Evolutionary conservation across 2,888 invertebrate genomes (phyloP).

Genomic region (Drosophila paramelanica): DNA sequence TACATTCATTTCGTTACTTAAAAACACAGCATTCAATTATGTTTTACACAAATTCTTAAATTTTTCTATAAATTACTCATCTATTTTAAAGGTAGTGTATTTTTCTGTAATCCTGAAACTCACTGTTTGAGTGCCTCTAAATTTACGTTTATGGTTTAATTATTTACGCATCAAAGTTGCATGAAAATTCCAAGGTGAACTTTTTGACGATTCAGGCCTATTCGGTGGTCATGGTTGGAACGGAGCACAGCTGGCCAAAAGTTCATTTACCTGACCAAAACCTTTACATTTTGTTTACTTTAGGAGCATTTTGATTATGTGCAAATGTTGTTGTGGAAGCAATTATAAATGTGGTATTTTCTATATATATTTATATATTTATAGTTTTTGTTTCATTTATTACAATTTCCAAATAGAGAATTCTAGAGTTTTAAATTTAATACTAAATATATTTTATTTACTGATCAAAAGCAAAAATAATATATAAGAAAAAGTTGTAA

Average conservation of each 20-base stretch:
- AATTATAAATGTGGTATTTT: not conserved
- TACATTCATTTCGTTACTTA: not conserved
- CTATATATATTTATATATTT: not conserved
- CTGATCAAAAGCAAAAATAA: no score
- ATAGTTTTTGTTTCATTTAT: not conserved
- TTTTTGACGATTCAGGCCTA: slow-evolving; percentile 31
- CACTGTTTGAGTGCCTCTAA: slow-evolving; percentile 14
- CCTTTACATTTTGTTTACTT: slow-evolving; percentile 22
- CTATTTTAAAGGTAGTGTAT: not conserved
- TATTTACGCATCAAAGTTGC: slow-evolving; percentile 65
- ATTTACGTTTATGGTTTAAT: slow-evolving; percentile 63
- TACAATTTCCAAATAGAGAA: no score
- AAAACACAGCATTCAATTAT: not conserved
- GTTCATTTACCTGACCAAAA: slow-evolving; percentile 66
- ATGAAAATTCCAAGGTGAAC: slow-evolving; percentile 62
- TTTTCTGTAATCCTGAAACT: no score
- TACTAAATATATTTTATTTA: no score
- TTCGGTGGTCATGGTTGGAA: slow-evolving; percentile 59
- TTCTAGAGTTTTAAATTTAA: no score
- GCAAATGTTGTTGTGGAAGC: not conserved
- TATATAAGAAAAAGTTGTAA: no score
- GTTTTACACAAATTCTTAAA: not conserved
- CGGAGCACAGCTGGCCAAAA: slow-evolving; percentile 37
- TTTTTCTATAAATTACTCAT: not conserved
- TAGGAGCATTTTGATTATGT: not conserved